A percentile compares a stretch with the other conserved stretches of the same genome.
phyloP scores from a whole-genome alignment of 2,797 vertebrate species.

The Eurystomus glaucurus region DNA sequence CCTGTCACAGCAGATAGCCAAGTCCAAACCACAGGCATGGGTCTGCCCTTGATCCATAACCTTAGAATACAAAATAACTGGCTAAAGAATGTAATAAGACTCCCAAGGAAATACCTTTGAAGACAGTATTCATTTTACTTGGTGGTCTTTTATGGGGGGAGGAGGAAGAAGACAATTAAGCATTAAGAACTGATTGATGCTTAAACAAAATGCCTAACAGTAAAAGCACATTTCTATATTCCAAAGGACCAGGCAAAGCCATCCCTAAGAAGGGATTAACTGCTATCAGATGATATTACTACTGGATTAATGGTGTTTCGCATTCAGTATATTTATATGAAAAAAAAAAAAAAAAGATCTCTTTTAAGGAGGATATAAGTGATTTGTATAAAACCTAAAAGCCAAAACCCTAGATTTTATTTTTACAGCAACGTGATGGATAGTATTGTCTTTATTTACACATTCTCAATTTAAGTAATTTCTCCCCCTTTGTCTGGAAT shows the following conservation, averaged over 20 bases:
- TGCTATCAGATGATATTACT: slow-evolving; percentile 85
- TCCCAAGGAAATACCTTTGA: slow-evolving; percentile 73
- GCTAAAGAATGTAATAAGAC: slow-evolving; percentile 47
- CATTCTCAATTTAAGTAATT: slow-evolving; percentile 57
- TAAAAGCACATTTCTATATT: slow-evolving; percentile 80
- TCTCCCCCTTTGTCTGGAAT: not conserved
- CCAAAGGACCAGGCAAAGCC: slow-evolving; percentile 76
- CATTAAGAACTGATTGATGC: slow-evolving; percentile 78
- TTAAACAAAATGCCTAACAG: slow-evolving; percentile 80
- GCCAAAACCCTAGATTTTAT: slow-evolving; percentile 24
- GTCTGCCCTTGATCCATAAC: slow-evolving; percentile 84
- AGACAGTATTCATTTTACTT: slow-evolving; percentile 70
- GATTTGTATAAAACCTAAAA: slow-evolving; percentile 76
- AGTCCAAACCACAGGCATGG: slow-evolving; percentile 84
- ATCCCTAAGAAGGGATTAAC: slow-evolving; percentile 85
- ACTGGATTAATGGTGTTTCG: slow-evolving; percentile 82
- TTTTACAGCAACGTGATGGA: not conserved
- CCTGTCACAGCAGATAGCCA: slow-evolving; percentile 85
- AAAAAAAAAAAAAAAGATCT: not conserved
- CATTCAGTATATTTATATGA: slow-evolving; percentile 79
- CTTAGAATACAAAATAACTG: slow-evolving; percentile 79
- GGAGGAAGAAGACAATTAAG: slow-evolving; percentile 72
- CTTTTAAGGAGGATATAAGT: slow-evolving; percentile 76
- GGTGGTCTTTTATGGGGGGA: slow-evolving; percentile 38
- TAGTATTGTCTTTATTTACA: slow-evolving; percentile 51